Evolutionary conservation across 2,113 vertebrate species (phyloP), one percentile per base, ranked within the genome.

Genomic region (Vimba vimba): DNA sequence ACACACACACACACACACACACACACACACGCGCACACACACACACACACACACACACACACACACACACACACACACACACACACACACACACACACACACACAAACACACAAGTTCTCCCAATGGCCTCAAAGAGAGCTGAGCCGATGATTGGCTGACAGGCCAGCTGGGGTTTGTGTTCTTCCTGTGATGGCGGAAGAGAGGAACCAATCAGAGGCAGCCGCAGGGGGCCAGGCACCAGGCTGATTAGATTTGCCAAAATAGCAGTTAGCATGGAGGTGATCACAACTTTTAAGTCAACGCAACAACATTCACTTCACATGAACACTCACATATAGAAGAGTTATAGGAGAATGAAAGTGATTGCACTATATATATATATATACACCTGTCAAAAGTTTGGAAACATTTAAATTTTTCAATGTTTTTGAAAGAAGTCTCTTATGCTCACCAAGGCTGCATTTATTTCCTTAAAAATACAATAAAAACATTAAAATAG

Each of bases 141-240:
- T 25, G 1, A 55, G 45, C 15, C 60, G 77, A 43, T 85, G 43
- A 81, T 74, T 82, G 82, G 68, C 27, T 86, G 77, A 88, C 69
- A 76, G 79, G 75, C 59, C 84, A 69, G 62, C 80, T 76, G 79
- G 57, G 23, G 62, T 78, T 82, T 85, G 47, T 89, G n/a, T 71
- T 82, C 73, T 82, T 89, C 83, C 74, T 82, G 73, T 89, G 55
- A 88, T 82, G 76, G 85, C 33, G 69, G 57, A 85, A 87, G 68
- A 88, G 60, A 50, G 74, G 45, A 87, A 84, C 88, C 88, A 89
- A 89, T 87, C 88, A 89, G 74, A 83, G 52, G 45, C 73, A 87
- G 71, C 88, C 66, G 30, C 73, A 50, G 88, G 86, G 83, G 85
- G 79, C 66, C 79, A 83, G 43, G 86, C 73, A 79, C 79, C 39